Conservation (phyloP, 2,888 invertebrate genomes). For the Parnassius glacialis region DNA sequence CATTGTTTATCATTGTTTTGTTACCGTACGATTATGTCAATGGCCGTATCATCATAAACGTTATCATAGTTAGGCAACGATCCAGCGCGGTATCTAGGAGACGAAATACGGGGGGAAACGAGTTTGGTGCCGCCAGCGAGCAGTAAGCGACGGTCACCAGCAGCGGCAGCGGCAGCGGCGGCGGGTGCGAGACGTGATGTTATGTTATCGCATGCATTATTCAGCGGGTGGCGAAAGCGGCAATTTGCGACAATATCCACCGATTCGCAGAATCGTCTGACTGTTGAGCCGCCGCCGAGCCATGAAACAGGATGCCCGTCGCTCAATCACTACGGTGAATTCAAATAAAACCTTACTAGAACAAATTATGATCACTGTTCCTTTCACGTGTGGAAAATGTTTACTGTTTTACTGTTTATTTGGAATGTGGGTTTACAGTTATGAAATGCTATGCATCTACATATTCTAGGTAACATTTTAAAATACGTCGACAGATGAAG, state of each 20-base stretch:
- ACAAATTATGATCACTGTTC: conserved; percentile 33
- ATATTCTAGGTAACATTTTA: conserved; percentile 16
- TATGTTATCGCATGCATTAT: conserved; percentile 79
- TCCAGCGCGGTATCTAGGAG: conserved; percentile 1
- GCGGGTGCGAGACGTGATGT: conserved; percentile 66
- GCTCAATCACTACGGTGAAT: conserved; percentile 70
- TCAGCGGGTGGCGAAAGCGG: conserved; percentile 79
- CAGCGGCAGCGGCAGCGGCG: conserved; percentile 41
- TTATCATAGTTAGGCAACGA: background rate
- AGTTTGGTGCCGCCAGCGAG: conserved; percentile 11
- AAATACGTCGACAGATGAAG: conserved; percentile 15
- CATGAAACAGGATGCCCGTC: conserved; percentile 74
- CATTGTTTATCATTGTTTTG: too few species aligned
- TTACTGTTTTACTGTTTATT: conserved; percentile 8
- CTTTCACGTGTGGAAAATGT: conserved; percentile 27
- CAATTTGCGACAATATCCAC: conserved; percentile 80
- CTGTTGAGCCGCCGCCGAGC: conserved; percentile 71
- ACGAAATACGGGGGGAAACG: background rate
- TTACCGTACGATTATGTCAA: background rate
- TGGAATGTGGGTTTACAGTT: background rate
- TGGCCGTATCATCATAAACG: too few species aligned
- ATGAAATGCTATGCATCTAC: conserved; percentile 8
- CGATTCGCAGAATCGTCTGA: conserved; percentile 72
- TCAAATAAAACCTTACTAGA: conserved; percentile 59
- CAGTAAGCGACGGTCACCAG: conserved; percentile 32